These are phyloP conservation scores for Eilema griseolum DNA, from an alignment of 2,888 invertebrate genomes.

Conservation along the genomic window DNA sequence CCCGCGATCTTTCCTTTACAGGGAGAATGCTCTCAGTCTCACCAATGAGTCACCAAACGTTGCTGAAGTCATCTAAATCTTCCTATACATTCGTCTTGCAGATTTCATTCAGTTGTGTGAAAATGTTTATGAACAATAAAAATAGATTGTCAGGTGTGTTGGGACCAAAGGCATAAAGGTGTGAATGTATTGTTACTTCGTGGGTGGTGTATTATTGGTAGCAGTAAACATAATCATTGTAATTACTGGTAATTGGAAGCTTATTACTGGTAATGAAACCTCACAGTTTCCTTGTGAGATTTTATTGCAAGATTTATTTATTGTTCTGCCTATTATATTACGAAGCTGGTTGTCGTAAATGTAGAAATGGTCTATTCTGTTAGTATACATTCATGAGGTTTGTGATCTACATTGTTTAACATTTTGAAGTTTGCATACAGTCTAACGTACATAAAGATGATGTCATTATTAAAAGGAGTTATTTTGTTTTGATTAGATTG, in stretches of 20 bases:
- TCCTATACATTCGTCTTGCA: neutral
- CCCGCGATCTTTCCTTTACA: too few relatives aligned
- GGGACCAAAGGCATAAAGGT: neutral
- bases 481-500: too few relatives aligned
- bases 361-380: too few relatives aligned
- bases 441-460: too few relatives aligned
- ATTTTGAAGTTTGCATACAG: neutral
- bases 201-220: neutral
- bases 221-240: conserved; percentile 2
- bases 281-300: neutral
- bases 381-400: neutral
- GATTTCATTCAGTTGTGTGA: neutral
- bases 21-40: too few relatives aligned
- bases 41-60: too few relatives aligned
- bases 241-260: neutral
- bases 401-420: too few relatives aligned
- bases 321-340: neutral
- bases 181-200: neutral
- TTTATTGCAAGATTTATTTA: neutral
- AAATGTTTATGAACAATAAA: neutral
- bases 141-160: neutral
- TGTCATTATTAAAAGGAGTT: neutral
- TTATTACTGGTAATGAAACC: neutral
- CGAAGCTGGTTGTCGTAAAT: neutral
- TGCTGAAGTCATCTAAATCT: too few relatives aligned